These are phyloP conservation scores for Amphipoea lucens DNA, from an alignment of 2,888 invertebrate species.

Conservation along the genomic window DNA sequence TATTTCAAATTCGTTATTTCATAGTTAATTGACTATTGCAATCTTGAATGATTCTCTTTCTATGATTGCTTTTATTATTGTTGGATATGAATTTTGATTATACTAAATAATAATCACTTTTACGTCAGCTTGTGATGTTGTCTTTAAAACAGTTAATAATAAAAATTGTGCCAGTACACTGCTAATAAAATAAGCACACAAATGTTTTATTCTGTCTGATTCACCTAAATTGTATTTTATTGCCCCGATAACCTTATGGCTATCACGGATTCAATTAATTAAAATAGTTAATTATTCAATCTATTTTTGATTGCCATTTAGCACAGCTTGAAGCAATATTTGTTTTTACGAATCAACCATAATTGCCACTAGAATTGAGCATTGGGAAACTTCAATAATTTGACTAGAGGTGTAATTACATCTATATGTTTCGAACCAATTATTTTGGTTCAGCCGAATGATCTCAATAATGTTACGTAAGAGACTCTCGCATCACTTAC, in stretches of 20 bases:
- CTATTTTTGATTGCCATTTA: constrained; percentile 53
- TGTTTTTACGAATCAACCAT: constrained; percentile 60
- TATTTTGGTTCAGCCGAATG: constrained; percentile 49
- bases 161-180: constrained; percentile 8
- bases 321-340: constrained; percentile 52
- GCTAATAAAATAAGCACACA: constrained; percentile 25
- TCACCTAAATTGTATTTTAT: constrained; percentile 56
- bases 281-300: constrained; percentile 56
- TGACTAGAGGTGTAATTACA: constrained; percentile 32
- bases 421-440: constrained; percentile 48
- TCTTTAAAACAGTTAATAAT: constrained; percentile 16
- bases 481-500: constrained; percentile 69
- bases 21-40: constrained; percentile 50
- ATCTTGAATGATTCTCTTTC: constrained; percentile 35
- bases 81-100: constrained; percentile 17
- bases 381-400: constrained; percentile 33
- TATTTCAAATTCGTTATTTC: constrained; percentile 49
- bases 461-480: constrained; percentile 58
- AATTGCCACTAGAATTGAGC: constrained; percentile 62
- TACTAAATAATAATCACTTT: constrained; percentile 9
- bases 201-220: constrained; percentile 31
- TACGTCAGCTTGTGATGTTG: neutral
- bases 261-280: constrained; percentile 49
- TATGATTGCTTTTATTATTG: constrained; percentile 34
- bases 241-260: constrained; percentile 51